Evolutionary conservation across 2,888 invertebrate species (phyloP).

Genomic region (Quadroppia sp.): DNA sequence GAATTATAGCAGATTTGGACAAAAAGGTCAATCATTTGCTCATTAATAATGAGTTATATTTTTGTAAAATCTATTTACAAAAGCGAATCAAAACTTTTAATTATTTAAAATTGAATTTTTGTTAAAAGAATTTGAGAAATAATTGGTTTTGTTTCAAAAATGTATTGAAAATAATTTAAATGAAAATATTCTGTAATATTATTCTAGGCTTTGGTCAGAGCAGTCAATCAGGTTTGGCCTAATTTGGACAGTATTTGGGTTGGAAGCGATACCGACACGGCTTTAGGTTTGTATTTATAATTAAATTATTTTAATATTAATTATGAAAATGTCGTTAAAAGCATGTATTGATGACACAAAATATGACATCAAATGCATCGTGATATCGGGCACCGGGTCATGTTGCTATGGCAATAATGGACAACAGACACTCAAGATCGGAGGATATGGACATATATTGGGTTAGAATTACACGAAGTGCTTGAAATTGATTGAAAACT

Average conservation of each 20-base stretch:
- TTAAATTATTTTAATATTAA: background rate
- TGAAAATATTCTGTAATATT: no score
- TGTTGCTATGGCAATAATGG: conserved; percentile 40
- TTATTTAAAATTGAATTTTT: background rate
- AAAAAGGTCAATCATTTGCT: no score
- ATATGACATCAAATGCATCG: conserved; percentile 32
- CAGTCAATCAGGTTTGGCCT: conserved; percentile 35
- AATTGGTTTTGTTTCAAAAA: background rate
- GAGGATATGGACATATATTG: conserved; percentile 27
- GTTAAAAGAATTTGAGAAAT: background rate
- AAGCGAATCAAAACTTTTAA: no score
- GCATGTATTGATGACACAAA: conserved; percentile 34
- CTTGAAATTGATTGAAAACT: background rate
- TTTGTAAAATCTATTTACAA: no score
- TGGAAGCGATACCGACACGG: conserved; percentile 38
- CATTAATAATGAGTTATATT: no score
- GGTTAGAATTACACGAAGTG: background rate
- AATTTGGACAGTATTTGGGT: conserved; percentile 37
- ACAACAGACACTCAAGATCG: background rate
- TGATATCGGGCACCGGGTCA: conserved; percentile 40
- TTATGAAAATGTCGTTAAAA: background rate
- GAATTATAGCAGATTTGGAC: conserved; percentile 33
- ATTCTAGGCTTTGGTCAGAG: conserved; percentile 19
- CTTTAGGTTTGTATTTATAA: conserved; percentile 4
- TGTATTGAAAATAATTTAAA: no score